Percentiles rank a stretch among this genome's conserved stretches.
Conservation (phyloP, 2,113 vertebrate genomes). For the Ctenodactylus gundi region DNA sequence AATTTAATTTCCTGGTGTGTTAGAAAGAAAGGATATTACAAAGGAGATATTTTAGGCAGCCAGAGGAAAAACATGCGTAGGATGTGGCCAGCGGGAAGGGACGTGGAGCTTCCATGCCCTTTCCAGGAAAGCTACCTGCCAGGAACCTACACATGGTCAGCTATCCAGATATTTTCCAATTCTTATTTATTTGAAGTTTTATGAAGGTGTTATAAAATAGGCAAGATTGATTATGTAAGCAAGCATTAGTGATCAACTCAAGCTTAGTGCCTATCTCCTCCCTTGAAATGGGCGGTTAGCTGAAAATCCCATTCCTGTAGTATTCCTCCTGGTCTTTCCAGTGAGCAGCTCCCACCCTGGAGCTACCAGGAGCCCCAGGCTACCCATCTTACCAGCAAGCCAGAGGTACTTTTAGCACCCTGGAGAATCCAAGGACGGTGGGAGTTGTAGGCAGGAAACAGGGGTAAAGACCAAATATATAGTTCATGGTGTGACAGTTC, state of each 20-base stretch:
- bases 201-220: background rate
- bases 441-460: background rate
- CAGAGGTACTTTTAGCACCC: background rate
- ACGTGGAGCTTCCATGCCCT: background rate
- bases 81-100: fast-evolving
- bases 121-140: too few species aligned
- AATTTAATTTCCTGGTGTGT: background rate
- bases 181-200: background rate
- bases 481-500: background rate
- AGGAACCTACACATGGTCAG: background rate
- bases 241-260: background rate
- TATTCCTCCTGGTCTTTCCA: background rate
- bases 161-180: background rate
- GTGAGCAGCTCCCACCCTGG: background rate
- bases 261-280: background rate
- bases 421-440: background rate
- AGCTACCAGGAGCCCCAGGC: background rate
- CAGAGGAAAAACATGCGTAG: background rate
- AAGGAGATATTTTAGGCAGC: background rate
- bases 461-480: background rate
- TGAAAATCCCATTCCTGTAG: background rate
- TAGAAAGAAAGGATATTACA: background rate
- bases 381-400: background rate
- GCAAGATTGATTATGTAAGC: background rate
- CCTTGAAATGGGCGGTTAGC: background rate